phyloP scores from a whole-genome alignment of 2,888 invertebrate species.

The Thumatha senex region DNA sequence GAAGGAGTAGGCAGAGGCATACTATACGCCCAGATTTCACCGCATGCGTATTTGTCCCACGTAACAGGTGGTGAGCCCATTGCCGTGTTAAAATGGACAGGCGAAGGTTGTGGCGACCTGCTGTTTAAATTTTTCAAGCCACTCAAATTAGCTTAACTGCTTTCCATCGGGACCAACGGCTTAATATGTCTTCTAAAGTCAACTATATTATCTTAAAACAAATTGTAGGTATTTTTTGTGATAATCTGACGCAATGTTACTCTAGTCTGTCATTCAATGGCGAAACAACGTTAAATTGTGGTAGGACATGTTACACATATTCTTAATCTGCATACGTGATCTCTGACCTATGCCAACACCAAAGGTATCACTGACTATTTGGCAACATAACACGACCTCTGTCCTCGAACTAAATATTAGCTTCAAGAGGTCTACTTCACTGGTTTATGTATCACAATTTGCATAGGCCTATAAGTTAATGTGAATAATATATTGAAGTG shows the following conservation, averaged over 20 bases:
- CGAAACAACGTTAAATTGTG: constrained; percentile 48
- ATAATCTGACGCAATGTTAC: constrained; percentile 14
- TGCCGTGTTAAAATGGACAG: no score
- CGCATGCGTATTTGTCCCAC: no score
- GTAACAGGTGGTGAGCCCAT: no score
- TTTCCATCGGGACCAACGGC: no score
- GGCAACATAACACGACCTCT: neutral
- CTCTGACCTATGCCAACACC: constrained; percentile 19
- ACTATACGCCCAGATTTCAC: no score
- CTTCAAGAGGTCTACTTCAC: neutral
- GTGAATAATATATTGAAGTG: neutral
- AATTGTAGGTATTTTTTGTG: constrained; percentile 4
- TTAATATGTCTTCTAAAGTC: neutral
- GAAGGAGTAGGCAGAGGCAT: no score
- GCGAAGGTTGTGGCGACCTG: no score
- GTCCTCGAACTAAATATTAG: neutral
- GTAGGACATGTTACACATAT: constrained; percentile 46
- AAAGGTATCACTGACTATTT: constrained; percentile 9
- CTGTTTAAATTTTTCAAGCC: neutral
- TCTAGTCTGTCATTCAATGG: constrained; percentile 21
- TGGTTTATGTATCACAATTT: neutral
- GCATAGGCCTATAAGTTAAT: neutral
- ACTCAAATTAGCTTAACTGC: no score
- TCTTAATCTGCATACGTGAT: constrained; percentile 22
- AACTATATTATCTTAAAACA: neutral